A percentile compares a stretch with the other conserved stretches of the same genome.
Conservation (phyloP, 2,888 invertebrate genomes). For the Galeopsomyia nigrocyanea region DNA sequence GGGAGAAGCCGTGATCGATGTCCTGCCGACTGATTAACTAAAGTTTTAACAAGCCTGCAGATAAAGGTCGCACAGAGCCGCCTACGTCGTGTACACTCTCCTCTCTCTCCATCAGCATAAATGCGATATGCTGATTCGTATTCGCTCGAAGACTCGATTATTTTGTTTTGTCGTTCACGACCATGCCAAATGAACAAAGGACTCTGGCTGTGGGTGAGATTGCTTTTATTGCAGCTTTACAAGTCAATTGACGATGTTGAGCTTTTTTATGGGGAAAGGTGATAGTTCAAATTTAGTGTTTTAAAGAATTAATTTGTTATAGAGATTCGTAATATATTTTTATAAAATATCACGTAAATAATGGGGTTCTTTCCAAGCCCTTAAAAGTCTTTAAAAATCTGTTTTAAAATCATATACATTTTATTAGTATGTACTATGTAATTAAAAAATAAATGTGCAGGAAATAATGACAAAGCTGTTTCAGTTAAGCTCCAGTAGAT, state of each 20-base stretch:
- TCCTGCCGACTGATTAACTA: slow-evolving; percentile 65
- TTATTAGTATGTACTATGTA: too few relatives aligned
- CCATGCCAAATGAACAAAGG: slow-evolving; percentile 12
- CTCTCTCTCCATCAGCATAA: slow-evolving; percentile 59
- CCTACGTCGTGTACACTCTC: slow-evolving; percentile 61
- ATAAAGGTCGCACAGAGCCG: slow-evolving; percentile 44
- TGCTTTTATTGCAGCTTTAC: slow-evolving; percentile 53
- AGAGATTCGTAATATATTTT: too few relatives aligned
- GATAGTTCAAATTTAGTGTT: too few relatives aligned
- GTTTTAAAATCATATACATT: too few relatives aligned
- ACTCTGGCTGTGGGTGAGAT: slow-evolving; percentile 17
- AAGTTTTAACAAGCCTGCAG: slow-evolving; percentile 64
- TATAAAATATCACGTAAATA: too few relatives aligned
- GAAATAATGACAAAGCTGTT: too few relatives aligned
- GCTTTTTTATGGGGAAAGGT: background rate
- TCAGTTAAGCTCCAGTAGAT: too few relatives aligned
- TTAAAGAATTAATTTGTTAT: too few relatives aligned
- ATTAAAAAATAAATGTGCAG: too few relatives aligned
- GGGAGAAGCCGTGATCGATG: slow-evolving; percentile 65
- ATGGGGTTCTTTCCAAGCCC: too few relatives aligned
- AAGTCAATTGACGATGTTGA: slow-evolving; percentile 52
- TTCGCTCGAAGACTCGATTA: slow-evolving; percentile 45
- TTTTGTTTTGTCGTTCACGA: slow-evolving; percentile 37
- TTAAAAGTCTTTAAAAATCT: too few relatives aligned
- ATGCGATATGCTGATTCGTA: slow-evolving; percentile 52